Conservation (phyloP, 2,888 invertebrate genomes). For the Argyresthia albistria region DNA sequence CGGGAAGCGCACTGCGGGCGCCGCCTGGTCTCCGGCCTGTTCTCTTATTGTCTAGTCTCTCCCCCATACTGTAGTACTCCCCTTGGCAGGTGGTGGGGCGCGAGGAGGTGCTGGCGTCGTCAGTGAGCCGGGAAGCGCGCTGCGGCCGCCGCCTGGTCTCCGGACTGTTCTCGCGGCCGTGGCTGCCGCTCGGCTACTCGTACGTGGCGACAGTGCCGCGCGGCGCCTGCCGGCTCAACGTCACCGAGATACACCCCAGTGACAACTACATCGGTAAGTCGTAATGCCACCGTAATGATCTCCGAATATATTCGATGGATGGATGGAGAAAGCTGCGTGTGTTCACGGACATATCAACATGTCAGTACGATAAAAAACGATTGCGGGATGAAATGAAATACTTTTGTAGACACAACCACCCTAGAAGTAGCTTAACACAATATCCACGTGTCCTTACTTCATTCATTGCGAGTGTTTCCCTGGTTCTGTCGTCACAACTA, state of each 20-base stretch:
- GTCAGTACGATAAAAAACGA: too few species aligned
- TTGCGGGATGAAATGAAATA: too few species aligned
- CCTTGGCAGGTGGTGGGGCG: conserved; percentile 83
- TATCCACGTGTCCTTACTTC: too few species aligned
- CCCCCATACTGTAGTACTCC: too few species aligned
- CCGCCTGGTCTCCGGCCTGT: conserved; percentile 87
- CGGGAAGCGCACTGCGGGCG: conserved; percentile 66
- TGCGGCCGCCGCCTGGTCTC: conserved; percentile 81
- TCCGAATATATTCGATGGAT: neutral
- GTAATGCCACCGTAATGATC: neutral
- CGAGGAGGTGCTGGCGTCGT: conserved; percentile 85
- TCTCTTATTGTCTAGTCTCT: conserved; percentile 55
- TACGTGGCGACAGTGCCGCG: conserved; percentile 87
- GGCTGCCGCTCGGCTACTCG: conserved; percentile 87
- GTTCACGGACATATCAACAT: too few species aligned
- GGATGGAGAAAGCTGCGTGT: neutral
- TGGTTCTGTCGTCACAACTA: too few species aligned
- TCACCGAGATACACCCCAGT: conserved; percentile 86
- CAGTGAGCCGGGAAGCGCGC: conserved; percentile 39
- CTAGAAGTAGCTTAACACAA: too few species aligned
- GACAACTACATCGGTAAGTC: conserved; percentile 87
- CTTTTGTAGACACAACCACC: too few species aligned
- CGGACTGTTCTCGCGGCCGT: conserved; percentile 87
- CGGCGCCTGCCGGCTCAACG: conserved; percentile 89
- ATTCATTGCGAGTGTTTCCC: too few species aligned